Conservation (phyloP, 2,888 invertebrate species). For the Nipponacmea schrenckii region DNA sequence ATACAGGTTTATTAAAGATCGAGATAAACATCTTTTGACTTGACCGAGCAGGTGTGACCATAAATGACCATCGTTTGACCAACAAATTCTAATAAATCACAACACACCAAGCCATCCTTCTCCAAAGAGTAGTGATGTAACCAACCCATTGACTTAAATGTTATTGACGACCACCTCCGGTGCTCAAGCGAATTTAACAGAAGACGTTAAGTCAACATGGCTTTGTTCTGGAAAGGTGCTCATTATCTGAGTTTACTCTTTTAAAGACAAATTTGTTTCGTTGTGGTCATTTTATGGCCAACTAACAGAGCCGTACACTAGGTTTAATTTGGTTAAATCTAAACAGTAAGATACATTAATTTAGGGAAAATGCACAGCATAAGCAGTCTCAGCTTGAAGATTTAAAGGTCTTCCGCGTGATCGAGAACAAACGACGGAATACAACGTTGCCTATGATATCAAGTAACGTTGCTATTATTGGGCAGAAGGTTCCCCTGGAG, state of each 20-base stretch:
- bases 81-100: too few species aligned
- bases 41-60: background rate
- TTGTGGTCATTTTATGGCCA: background rate
- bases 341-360: too few species aligned
- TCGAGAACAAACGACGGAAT: background rate
- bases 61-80: background rate
- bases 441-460: background rate
- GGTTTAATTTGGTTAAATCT: too few species aligned
- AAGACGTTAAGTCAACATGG: background rate
- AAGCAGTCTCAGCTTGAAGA: background rate
- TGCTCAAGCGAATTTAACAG: background rate
- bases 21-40: too few species aligned
- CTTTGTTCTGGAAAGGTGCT: background rate
- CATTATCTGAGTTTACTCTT: background rate
- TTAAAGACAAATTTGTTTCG: background rate
- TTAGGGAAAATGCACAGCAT: too few species aligned
- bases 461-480: background rate
- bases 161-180: background rate
- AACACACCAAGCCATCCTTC: background rate
- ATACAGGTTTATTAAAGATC: too few species aligned
- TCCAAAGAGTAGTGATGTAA: background rate
- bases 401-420: background rate
- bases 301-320: background rate
- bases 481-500: background rate
- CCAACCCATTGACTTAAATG: background rate